phyloP scores from a whole-genome alignment of 2,797 vertebrate species.

The Eidolon dupreanum region DNA sequence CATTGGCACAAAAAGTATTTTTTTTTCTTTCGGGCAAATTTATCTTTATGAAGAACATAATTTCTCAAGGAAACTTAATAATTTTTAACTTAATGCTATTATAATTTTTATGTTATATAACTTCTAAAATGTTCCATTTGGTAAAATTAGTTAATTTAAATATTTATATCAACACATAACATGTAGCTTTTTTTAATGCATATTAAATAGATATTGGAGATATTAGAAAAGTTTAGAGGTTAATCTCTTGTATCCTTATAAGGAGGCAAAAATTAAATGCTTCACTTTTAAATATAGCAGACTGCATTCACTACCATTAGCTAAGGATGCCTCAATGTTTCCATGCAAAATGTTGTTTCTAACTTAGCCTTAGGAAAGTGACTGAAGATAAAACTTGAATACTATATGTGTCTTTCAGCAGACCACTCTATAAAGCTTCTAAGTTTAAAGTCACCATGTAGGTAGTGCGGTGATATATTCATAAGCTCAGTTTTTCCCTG shows the following conservation, averaged over 20 bases:
- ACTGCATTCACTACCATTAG: background rate
- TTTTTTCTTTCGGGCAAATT: background rate
- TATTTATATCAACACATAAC: conserved; percentile 37
- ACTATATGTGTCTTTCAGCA: background rate
- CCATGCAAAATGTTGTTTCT: background rate
- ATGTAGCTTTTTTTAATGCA: conserved; percentile 1
- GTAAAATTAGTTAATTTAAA: conserved; percentile 37
- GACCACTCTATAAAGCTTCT: background rate
- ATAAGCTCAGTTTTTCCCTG: background rate
- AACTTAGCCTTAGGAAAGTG: background rate
- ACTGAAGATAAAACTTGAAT: conserved; percentile 32
- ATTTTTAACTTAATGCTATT: background rate
- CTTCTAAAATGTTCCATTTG: conserved; percentile 46
- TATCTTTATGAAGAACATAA: conserved; percentile 8
- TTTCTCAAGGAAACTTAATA: background rate
- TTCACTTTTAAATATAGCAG: conserved; percentile 48
- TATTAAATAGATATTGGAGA: conserved; percentile 23
- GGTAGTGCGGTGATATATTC: background rate
- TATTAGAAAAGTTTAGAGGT: background rate
- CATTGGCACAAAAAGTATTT: background rate
- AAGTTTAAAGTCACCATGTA: background rate
- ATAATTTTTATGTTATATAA: conserved; percentile 37
- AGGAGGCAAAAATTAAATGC: conserved; percentile 46
- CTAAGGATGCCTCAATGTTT: background rate
- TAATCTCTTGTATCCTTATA: background rate